These are phyloP conservation scores for Oligia latruncula DNA, from an alignment of 2,888 invertebrate genomes.

Conservation along the genomic window DNA sequence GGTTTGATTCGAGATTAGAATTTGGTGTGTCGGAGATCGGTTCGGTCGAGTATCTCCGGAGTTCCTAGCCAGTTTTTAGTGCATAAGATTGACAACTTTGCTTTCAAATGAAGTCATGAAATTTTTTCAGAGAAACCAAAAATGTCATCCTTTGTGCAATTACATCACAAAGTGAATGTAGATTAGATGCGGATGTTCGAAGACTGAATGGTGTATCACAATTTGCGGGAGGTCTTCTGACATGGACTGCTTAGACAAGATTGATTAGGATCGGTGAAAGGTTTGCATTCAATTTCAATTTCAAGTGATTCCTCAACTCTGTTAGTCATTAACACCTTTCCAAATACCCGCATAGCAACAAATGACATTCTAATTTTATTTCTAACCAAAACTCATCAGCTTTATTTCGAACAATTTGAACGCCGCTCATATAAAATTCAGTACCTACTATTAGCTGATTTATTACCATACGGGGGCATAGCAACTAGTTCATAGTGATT, in stretches of 20 bases:
- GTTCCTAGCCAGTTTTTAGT: background rate
- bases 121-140: background rate
- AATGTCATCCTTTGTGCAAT: background rate
- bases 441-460: slow-evolving; percentile 57
- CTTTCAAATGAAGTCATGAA: background rate
- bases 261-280: background rate
- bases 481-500: slow-evolving; percentile 69
- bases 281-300: background rate
- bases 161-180: background rate
- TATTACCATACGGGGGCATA: slow-evolving; percentile 67
- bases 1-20: slow-evolving; percentile 55
- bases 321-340: background rate
- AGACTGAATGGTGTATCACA: background rate
- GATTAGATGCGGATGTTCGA: background rate
- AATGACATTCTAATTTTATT: slow-evolving; percentile 9
- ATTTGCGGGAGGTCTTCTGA: background rate
- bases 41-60: background rate
- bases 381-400: slow-evolving; percentile 26
- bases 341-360: background rate
- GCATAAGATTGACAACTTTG: background rate
- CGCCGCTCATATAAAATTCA: slow-evolving; percentile 49
- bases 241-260: background rate
- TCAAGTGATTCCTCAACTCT: background rate
- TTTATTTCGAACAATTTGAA: slow-evolving; percentile 32
- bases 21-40: background rate